Evolutionary conservation across 2,888 invertebrate species (phyloP).

Genomic region (Sialis lutaria): DNA sequence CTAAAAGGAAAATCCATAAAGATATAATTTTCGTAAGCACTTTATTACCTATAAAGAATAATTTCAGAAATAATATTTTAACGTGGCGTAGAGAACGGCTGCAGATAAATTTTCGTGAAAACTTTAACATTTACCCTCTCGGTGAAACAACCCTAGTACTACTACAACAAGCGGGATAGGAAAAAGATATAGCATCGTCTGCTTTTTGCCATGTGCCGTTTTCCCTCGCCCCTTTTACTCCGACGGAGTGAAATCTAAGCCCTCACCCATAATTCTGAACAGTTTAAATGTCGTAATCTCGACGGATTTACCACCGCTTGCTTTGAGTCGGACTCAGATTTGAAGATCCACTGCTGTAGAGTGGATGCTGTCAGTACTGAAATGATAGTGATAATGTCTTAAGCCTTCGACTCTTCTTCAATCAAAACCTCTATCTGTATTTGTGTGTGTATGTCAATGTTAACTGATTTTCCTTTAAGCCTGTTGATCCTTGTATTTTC

Average conservation of each 20-base stretch:
- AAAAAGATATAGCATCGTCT: conserved; percentile 1
- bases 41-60: too few species aligned
- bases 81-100: too few species aligned
- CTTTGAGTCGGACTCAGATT: conserved; percentile 3
- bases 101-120: too few species aligned
- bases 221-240: neutral
- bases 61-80: too few species aligned
- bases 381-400: conserved; percentile 53
- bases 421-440: neutral
- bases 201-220: neutral
- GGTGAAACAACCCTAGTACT: neutral
- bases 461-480: too few species aligned
- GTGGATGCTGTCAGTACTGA: conserved; percentile 27
- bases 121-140: neutral
- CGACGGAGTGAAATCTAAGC: too few species aligned
- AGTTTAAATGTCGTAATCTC: conserved; percentile 7
- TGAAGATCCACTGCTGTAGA: neutral
- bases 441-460: too few species aligned
- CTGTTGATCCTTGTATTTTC: too few species aligned
- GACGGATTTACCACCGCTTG: conserved; percentile 4
- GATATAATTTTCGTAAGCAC: too few species aligned
- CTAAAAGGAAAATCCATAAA: too few species aligned
- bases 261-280: neutral
- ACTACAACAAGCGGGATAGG: neutral
- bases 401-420: conserved; percentile 35